A percentile compares a stretch with the other conserved stretches of the same genome.
Evolutionary conservation across 2,888 invertebrate species (phyloP).

Genomic region (Eupithecia vulgata): DNA sequence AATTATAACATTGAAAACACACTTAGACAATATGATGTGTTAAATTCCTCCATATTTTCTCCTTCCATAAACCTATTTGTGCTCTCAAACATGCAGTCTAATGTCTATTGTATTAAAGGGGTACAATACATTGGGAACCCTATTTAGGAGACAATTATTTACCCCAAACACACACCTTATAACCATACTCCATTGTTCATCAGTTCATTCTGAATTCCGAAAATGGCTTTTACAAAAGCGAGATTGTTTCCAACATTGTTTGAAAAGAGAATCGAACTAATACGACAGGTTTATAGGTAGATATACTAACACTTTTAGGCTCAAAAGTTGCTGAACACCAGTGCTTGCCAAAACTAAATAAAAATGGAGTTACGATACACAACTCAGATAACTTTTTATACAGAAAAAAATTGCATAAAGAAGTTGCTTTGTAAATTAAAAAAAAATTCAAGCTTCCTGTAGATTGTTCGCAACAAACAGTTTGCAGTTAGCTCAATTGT

Average conservation of each 20-base stretch:
- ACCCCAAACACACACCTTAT: constrained; percentile 25
- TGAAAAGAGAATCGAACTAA: constrained; percentile 76
- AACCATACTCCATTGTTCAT: constrained; percentile 49
- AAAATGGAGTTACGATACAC: neutral
- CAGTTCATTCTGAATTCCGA: constrained; percentile 53
- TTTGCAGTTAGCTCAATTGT: too few species aligned
- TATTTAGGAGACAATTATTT: constrained; percentile 30
- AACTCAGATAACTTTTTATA: neutral
- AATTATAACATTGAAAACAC: neutral
- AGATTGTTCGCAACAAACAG: too few species aligned
- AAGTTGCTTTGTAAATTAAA: too few species aligned
- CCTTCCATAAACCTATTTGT: neutral
- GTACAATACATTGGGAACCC: constrained; percentile 15
- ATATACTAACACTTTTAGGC: constrained; percentile 20
- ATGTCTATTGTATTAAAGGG: constrained; percentile 1
- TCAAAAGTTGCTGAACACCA: constrained; percentile 2
- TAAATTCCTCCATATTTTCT: neutral
- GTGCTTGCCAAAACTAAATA: neutral
- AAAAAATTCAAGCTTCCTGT: too few species aligned
- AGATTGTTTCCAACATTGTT: constrained; percentile 75
- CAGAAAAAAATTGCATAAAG: too few species aligned
- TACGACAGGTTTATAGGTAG: constrained; percentile 42
- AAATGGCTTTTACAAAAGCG: constrained; percentile 68
- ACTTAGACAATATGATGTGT: too few species aligned
- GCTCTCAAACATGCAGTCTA: neutral